Evolutionary conservation across 23 tunicate species (phyloP).

Genomic region (Styela clava): DNA sequence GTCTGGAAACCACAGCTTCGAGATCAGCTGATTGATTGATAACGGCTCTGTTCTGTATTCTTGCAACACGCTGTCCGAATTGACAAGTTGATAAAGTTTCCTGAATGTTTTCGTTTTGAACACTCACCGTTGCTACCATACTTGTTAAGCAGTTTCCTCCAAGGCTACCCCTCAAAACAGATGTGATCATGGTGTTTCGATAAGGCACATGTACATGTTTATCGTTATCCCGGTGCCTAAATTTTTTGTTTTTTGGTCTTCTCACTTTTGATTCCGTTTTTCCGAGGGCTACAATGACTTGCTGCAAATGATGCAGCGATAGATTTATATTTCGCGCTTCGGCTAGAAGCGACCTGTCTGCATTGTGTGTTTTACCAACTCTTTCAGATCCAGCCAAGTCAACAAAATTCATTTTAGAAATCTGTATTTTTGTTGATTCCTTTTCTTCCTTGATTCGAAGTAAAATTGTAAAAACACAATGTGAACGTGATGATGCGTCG

Average conservation of each 20-base stretch:
- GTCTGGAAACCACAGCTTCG: conserved; percentile 52
- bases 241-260: not conserved
- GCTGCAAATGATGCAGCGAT: conserved; percentile 91
- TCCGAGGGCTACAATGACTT: conserved; percentile 71
- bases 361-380: conserved; percentile 66
- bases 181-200: conserved; percentile 83
- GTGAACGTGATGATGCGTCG: conserved; percentile 88
- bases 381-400: conserved; percentile 89
- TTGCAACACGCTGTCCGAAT: conserved; percentile 87
- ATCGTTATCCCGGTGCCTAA: not conserved
- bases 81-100: conserved; percentile 90
- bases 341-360: conserved; percentile 30
- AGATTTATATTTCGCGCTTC: conserved; percentile 90
- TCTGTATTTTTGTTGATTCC: conserved; percentile 30
- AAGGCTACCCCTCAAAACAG: conserved; percentile 77
- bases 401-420: conserved; percentile 71
- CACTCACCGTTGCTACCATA: conserved; percentile 89
- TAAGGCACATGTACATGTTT: conserved; percentile 76
- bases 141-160: conserved; percentile 88
- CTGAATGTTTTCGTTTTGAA: conserved; percentile 59
- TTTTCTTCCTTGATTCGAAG: conserved; percentile 45
- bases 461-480: conserved; percentile 84
- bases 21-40: conserved; percentile 68
- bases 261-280: conserved; percentile 23
- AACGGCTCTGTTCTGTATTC: conserved; percentile 60